Conservation (phyloP, 2,888 invertebrate species). For the Panorpa germanica region DNA sequence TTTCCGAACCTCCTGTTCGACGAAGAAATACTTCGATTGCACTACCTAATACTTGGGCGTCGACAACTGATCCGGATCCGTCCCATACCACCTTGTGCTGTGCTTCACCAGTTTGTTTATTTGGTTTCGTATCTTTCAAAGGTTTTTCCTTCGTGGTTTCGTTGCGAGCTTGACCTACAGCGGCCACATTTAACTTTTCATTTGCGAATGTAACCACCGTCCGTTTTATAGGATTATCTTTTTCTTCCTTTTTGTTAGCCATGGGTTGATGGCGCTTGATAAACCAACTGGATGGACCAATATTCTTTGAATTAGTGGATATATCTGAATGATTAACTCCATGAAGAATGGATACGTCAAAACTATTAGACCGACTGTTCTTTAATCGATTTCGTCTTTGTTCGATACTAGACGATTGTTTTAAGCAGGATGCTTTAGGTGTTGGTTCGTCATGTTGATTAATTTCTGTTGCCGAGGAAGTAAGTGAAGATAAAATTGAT, state of each 20-base stretch:
- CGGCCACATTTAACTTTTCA: constrained; percentile 31
- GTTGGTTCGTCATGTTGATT: constrained; percentile 37
- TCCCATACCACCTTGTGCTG: constrained; percentile 51
- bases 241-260: constrained; percentile 37
- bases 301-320: constrained; percentile 16
- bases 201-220: constrained; percentile 38
- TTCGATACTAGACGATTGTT: constrained; percentile 18
- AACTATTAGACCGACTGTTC: constrained; percentile 65
- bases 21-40: constrained; percentile 69
- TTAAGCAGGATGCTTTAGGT: no score
- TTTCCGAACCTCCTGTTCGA: constrained; percentile 32
- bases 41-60: constrained; percentile 62
- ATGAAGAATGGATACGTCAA: constrained; percentile 57
- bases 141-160: constrained; percentile 17
- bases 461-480: constrained; percentile 66
- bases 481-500: constrained; percentile 58
- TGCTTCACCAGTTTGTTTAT: constrained; percentile 8
- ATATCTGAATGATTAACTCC: constrained; percentile 26
- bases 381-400: constrained; percentile 38
- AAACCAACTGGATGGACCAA: constrained; percentile 52
- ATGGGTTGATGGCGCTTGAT: constrained; percentile 59
- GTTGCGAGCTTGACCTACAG: constrained; percentile 19
- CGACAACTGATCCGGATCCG: constrained; percentile 56
- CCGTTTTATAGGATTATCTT: constrained; percentile 24
- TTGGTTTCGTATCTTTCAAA: constrained; percentile 13